Conservation (phyloP, 37 sponge, comb jelly and placozoan genomes). For the Diacarnus erythraeanus region DNA sequence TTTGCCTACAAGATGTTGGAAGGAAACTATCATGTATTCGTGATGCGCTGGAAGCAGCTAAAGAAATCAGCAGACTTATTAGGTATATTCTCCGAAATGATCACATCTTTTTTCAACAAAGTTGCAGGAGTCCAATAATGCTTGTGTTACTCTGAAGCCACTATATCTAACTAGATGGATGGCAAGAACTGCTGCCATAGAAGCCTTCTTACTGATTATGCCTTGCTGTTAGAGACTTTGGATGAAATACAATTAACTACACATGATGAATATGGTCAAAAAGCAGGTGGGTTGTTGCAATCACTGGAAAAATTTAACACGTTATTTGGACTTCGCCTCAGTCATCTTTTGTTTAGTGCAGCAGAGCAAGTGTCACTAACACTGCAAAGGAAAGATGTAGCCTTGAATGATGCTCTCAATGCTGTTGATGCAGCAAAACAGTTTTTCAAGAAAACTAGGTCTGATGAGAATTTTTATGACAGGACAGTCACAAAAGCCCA, state of each 20-base stretch:
- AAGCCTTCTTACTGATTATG: conserved; percentile 56
- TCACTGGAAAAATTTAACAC: conserved; percentile 53
- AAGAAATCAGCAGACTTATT: conserved; percentile 49
- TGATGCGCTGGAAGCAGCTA: conserved; percentile 55
- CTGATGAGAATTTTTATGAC: neutral
- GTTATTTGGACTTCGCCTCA: conserved; percentile 54
- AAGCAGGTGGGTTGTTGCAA: conserved; percentile 51
- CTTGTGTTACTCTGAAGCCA: conserved; percentile 20
- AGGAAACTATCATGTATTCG: conserved; percentile 19
- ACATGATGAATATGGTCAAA: conserved; percentile 60
- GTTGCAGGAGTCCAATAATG: conserved; percentile 11
- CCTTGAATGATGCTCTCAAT: too few relatives aligned
- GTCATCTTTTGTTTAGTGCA: conserved; percentile 52
- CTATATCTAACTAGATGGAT: conserved; percentile 70
- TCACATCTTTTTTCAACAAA: conserved; percentile 33
- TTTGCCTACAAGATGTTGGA: conserved; percentile 64
- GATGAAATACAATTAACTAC: conserved; percentile 50
- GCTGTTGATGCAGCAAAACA: too few relatives aligned
- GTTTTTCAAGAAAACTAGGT: neutral
- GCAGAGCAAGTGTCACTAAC: too few relatives aligned
- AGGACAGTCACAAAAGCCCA: neutral
- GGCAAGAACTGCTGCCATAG: conserved; percentile 56
- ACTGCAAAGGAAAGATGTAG: too few relatives aligned
- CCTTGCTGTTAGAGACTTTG: conserved; percentile 38
- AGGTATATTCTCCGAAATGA: conserved; percentile 60